A percentile compares a stretch with the other conserved stretches of the same genome.
phyloP scores from a whole-genome alignment of 1,140 invertebrate species.

The Oedothorax gibbosus region DNA sequence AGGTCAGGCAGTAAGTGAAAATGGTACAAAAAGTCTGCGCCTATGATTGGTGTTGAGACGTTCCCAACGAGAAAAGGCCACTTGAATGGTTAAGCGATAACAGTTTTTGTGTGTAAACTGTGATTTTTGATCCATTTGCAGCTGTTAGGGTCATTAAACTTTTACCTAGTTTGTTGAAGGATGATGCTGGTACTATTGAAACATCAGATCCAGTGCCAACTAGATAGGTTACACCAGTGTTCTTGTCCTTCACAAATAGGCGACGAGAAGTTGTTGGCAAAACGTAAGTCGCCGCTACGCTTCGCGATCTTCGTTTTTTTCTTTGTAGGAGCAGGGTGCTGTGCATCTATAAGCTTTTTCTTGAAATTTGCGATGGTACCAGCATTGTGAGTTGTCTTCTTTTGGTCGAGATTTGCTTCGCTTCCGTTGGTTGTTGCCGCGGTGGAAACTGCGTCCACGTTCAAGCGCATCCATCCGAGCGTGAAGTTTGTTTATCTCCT shows the following conservation, averaged over 20 bases:
- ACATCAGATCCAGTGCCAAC: constrained; percentile 48
- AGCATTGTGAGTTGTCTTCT: not conserved
- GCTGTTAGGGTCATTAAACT: constrained; percentile 5
- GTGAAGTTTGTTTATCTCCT: too few species aligned
- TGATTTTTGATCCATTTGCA: constrained; percentile 45
- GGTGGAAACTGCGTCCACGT: too few species aligned
- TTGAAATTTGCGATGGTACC: constrained; percentile 50
- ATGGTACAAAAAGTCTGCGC: constrained; percentile 55
- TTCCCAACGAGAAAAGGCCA: constrained; percentile 23
- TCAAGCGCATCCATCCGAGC: too few species aligned
- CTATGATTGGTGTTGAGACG: constrained; percentile 25
- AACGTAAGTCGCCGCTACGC: constrained; percentile 1
- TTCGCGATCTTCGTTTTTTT: not conserved
- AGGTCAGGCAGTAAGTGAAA: constrained; percentile 47
- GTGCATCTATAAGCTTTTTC: constrained; percentile 38
- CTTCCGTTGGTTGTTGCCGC: not conserved
- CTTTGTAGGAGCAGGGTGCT: constrained; percentile 3
- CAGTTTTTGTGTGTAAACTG: constrained; percentile 3
- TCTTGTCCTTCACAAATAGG: constrained; percentile 48
- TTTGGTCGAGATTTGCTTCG: not conserved
- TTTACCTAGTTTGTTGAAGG: not conserved
- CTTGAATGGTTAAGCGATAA: constrained; percentile 27
- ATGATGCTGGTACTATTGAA: constrained; percentile 22
- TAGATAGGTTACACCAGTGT: constrained; percentile 19
- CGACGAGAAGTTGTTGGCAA: constrained; percentile 14